Base-by-base conservation (phyloP, 53 echinoderm and acorn worm species). In the Luidia sarsii region DNA sequence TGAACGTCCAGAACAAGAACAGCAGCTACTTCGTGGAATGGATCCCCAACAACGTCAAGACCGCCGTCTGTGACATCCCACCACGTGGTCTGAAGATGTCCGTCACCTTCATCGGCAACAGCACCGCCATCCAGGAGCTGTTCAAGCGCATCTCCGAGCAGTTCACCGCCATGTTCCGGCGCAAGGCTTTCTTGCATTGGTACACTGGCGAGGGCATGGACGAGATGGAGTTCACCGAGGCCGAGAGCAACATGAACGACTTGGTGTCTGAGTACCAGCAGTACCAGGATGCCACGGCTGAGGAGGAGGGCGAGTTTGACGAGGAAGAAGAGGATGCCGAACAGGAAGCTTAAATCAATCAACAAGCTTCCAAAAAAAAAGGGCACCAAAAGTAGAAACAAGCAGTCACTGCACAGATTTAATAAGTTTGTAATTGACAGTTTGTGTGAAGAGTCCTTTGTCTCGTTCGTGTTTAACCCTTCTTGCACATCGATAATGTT, bases 191-290 rank as follows among this genome's bases (percentile, higher is more conserved):
- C 90, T 60, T 95, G 61, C 92, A 92, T 92, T 92, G 95, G 92
- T 95, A 95, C 95, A 95, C 95, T 57, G 95, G 95, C 53, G 95
- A 95, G 71, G 95, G 95, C 45, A 95, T 95, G 95, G 95, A 95
- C 43, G 95, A 95, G 84, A 95, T 95, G 95, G 95, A 95, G 72
- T 95, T 95, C 90, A 95, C 95, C 27, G 95, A 92, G 86, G 95
- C 95, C 70, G 95, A 95, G 87, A 91, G 91, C 90, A 95, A 92
- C 92, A 90, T 95, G 95, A 95, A 95, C 62, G 95, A 95, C 89
- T 85, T 95, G 90, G 92, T 95, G 85, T 95, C 95, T 48, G 95
- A 95, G 79, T 95, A 95, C 90, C 95, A 95, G 73, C 95, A 95
- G 80, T 95, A 94, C 89, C 92, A 95, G 90, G 95, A 95, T 56